Evolutionary conservation across 2,113 vertebrate genomes (phyloP), one percentile per base, ranked within the genome.

Genomic region (Actinemys pallida): DNA sequence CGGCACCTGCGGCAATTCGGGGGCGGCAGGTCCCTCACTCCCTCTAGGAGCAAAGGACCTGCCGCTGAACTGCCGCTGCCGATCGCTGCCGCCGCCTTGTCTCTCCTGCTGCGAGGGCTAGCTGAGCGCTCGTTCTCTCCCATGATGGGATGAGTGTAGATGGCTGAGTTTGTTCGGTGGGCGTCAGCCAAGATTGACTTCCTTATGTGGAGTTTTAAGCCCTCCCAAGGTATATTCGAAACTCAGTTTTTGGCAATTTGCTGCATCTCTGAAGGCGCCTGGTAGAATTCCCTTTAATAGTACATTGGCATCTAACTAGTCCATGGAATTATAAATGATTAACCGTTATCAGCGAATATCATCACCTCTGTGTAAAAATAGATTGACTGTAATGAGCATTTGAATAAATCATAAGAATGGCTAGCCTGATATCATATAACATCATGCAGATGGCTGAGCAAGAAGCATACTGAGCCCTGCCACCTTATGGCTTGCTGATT

Each of bases 321-420:
- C 88, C 89, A 76, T 83, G 90, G 92, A 93, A 96, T 97, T 97
- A 97, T 96, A 97, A 96, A 96, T 96, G 96, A 96, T 98, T 96
- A 97, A 97, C 95, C 78, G 79, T 94, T 96, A 96, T 97, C 93
- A 94, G 96, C 1, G 14, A 93, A 94, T 92, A 95, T 96, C 96
- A 90, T 96, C 94, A 94, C 96, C 97, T 96, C 96, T 89, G 92
- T 96, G 94, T 96, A 97, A 97, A 98, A 98, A 97, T 97, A 98
- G 97, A 98, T 95, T 82, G 94, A 93, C 96, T 96, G 94, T 94
- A 96, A 96, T 97, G 97, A 97, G 93, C 83, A 91, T 96, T 94
- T 97, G 97, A 96, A 97, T 97, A 96, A 97, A 96, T 98, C 97
- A 97, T 96, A 96, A 96, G 95, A 97, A 96, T 94, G 90, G 97